Evolutionary conservation across 1,140 invertebrate species (phyloP).

Genomic region (Tetragnatha versicolor): DNA sequence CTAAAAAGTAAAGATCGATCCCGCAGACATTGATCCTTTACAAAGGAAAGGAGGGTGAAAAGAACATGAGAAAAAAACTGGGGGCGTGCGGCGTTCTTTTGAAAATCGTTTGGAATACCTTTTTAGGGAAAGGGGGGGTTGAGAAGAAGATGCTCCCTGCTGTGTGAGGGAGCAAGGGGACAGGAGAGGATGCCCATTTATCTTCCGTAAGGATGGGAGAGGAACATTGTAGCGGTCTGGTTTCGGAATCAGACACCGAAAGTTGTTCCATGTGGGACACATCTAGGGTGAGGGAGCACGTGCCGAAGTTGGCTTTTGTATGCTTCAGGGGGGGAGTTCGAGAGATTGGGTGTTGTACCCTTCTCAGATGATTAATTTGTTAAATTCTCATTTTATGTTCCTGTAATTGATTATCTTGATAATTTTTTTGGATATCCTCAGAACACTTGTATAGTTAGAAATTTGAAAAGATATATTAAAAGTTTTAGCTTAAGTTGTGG

Average conservation of each 20-base stretch:
- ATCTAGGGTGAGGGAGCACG: too few species aligned
- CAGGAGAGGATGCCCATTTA: conserved; percentile 13
- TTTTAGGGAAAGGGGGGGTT: not conserved
- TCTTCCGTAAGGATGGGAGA: conserved; percentile 6
- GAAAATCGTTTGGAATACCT: not conserved
- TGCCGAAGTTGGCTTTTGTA: too few species aligned
- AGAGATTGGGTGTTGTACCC: too few species aligned
- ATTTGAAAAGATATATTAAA: too few species aligned
- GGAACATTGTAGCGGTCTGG: conserved; percentile 9
- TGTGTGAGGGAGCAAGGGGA: conserved; percentile 14
- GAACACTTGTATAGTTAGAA: too few species aligned
- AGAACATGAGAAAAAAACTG: not conserved
- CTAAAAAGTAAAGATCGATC: not conserved
- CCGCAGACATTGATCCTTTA: not conserved
- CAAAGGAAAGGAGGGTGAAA: not conserved
- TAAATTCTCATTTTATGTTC: too few species aligned
- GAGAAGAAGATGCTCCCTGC: not conserved
- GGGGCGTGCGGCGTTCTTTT: conserved; percentile 9
- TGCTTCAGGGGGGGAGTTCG: not conserved
- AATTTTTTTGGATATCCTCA: too few species aligned
- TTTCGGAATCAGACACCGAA: conserved; percentile 18
- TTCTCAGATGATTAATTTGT: too few species aligned
- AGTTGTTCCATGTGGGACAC: too few species aligned
- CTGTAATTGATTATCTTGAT: too few species aligned
- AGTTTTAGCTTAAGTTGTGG: too few species aligned